Conservation (phyloP, 2,797 vertebrate species). For the Cheirogaleus major region DNA sequence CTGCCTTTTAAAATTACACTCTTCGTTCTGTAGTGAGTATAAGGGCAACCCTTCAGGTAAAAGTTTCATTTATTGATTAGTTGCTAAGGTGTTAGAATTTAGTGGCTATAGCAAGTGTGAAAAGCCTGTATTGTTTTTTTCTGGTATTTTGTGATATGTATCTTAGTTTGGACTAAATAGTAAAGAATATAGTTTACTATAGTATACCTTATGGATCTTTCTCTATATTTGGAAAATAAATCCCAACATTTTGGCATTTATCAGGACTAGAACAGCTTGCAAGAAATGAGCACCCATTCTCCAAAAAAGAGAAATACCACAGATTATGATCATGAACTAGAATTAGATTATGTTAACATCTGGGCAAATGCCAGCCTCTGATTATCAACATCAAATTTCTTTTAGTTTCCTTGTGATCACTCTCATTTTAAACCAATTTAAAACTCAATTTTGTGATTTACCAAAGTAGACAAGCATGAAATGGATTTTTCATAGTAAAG, state of each 20-base stretch:
- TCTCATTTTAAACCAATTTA: conserved; percentile 74
- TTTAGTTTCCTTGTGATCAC: conserved; percentile 68
- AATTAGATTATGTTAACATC: conserved; percentile 72
- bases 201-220: not conserved
- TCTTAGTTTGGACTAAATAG: not conserved
- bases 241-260: not conserved
- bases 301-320: not conserved
- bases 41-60: not conserved
- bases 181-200: not conserved
- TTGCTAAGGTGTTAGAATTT: not conserved
- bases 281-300: conserved; percentile 41
- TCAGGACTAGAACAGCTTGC: not conserved
- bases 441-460: conserved; percentile 69
- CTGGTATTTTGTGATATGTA: not conserved
- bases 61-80: conserved; percentile 13
- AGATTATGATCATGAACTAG: conserved; percentile 40
- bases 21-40: not conserved
- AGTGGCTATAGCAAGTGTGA: not conserved
- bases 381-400: conserved; percentile 68
- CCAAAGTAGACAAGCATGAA: conserved; percentile 78
- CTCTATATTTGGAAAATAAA: not conserved
- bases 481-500: conserved; percentile 69
- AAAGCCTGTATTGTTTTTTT: not conserved
- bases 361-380: conserved; percentile 29
- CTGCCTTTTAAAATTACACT: not conserved